Percentiles rank a stretch among this genome's conserved stretches.
Conservation (phyloP, 2,113 vertebrate species). For the Neomonachus schauinslandi region DNA sequence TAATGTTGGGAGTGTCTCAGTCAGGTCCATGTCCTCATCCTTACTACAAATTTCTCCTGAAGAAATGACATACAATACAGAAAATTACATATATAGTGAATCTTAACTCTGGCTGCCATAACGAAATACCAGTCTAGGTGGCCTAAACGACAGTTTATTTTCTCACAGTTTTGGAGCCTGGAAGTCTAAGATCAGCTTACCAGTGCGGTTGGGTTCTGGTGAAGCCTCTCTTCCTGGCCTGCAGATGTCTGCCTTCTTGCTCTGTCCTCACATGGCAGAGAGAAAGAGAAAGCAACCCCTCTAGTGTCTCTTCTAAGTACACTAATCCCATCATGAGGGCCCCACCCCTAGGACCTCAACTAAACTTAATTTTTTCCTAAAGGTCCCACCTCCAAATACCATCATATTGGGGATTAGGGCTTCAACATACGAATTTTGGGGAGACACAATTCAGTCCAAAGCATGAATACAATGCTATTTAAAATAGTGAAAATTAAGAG, state of each 20-base stretch:
- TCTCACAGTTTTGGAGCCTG: not conserved
- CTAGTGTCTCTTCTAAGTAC: not conserved
- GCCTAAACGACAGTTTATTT: not conserved
- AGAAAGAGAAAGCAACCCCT: not conserved
- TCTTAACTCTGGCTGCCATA: not conserved
- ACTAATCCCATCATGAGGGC: not conserved
- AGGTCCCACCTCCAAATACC: not conserved
- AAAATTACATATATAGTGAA: not conserved
- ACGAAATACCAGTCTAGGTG: not conserved
- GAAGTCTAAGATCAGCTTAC: not conserved
- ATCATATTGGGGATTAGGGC: not conserved
- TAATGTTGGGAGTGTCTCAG: not conserved
- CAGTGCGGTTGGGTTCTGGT: not conserved
- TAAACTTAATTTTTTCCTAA: not conserved
- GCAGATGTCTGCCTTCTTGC: not conserved
- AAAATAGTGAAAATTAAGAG: not conserved
- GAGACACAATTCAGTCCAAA: not conserved
- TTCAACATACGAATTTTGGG: not conserved
- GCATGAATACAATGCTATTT: not conserved
- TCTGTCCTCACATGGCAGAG: not conserved
- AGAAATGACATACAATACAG: not conserved
- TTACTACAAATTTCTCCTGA: not conserved
- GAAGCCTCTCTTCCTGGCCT: not conserved
- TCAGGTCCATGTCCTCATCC: not conserved
- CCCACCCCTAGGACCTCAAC: not conserved